phyloP scores from a whole-genome alignment of 2,797 vertebrate genomes.

The Argya squamiceps region DNA sequence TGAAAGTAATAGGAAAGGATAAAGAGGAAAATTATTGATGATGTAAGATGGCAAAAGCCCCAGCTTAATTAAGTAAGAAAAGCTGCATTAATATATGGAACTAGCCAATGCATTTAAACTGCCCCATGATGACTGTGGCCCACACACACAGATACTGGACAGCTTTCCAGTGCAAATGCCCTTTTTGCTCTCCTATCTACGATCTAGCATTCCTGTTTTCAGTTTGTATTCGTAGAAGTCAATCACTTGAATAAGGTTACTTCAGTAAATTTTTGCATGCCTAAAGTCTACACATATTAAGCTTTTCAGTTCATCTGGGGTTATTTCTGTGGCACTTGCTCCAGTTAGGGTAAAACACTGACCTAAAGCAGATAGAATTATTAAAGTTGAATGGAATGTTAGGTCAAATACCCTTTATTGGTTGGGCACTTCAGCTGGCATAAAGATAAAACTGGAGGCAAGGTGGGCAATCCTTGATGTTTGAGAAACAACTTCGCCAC shows the following conservation, averaged over 20 bases:
- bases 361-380: not conserved
- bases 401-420: not conserved
- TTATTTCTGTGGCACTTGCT: not conserved
- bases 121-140: not conserved
- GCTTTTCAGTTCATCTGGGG: not conserved
- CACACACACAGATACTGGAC: not conserved
- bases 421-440: not conserved
- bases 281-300: not conserved
- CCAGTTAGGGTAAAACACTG: not conserved
- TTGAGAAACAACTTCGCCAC: not conserved
- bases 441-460: not conserved
- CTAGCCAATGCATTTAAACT: not conserved
- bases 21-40: not conserved
- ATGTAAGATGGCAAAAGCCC: not conserved
- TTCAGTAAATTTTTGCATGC: not conserved
- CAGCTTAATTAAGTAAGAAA: not conserved
- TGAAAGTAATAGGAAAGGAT: not conserved
- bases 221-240: not conserved
- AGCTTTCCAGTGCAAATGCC: not conserved
- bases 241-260: not conserved
- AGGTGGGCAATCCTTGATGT: not conserved
- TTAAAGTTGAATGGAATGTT: not conserved
- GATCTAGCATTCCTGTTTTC: not conserved
- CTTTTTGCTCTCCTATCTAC: not conserved
- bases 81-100: not conserved